These are phyloP conservation scores for Camponotus pennsylvanicus DNA, from an alignment of 1,140 invertebrate species.

Conservation along the genomic window DNA sequence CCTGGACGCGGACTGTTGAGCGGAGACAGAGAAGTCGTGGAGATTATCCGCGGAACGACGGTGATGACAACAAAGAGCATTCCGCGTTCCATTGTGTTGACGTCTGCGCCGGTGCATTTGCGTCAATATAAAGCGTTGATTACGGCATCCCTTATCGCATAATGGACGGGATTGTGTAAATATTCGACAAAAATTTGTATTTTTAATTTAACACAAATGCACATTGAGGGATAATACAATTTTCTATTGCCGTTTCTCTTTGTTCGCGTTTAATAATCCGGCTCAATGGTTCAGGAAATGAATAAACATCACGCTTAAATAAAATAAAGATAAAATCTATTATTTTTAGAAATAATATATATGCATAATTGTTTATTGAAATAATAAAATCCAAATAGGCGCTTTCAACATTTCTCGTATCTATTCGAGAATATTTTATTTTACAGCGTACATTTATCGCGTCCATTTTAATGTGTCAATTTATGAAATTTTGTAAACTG, in stretches of 20 bases:
- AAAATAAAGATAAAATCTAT: background rate
- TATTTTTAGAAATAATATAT: background rate
- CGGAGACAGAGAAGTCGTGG: conserved; percentile 63
- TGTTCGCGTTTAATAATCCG: background rate
- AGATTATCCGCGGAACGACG: conserved; percentile 56
- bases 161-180: background rate
- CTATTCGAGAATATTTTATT: background rate
- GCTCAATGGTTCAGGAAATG: background rate
- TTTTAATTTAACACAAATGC: conserved; percentile 12
- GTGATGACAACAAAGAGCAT: conserved; percentile 61
- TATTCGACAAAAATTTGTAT: conserved; percentile 9
- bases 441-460: background rate
- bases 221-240: background rate
- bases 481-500: background rate
- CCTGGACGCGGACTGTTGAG: conserved; percentile 62
- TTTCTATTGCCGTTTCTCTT: background rate
- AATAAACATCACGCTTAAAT: background rate
- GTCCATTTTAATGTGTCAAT: background rate
- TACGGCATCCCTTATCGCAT: conserved; percentile 12
- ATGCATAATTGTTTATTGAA: background rate
- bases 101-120: conserved; percentile 53
- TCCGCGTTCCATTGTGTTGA: conserved; percentile 55
- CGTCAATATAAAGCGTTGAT: conserved; percentile 60
- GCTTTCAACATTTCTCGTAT: background rate
- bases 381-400: background rate